Percentiles rank a stretch among this genome's conserved stretches.
phyloP scores from a whole-genome alignment of 2,888 invertebrate genomes.

The Hyalella azteca region DNA sequence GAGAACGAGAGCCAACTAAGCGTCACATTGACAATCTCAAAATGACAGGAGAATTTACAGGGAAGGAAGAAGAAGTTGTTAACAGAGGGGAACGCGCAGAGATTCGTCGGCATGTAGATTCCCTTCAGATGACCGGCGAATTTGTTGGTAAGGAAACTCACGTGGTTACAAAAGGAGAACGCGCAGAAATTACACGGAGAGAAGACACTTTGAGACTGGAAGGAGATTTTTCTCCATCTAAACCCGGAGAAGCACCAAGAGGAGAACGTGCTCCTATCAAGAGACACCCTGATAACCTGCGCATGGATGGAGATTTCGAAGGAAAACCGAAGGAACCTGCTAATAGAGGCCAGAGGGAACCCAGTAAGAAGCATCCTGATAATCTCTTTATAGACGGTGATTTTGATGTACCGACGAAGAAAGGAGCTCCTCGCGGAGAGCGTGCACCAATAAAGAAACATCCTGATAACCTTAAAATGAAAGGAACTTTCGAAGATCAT shows the following conservation, averaged over 20 bases:
- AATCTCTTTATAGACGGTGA: constrained; percentile 63
- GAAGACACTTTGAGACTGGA: constrained; percentile 51
- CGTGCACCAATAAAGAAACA: constrained; percentile 60
- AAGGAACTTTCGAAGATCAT: constrained; percentile 45
- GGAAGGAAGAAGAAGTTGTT: constrained; percentile 41
- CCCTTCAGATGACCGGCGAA: constrained; percentile 42
- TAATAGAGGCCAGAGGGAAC: constrained; percentile 42
- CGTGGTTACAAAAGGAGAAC: constrained; percentile 45
- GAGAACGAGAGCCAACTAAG: constrained; percentile 61
- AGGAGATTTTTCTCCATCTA: constrained; percentile 43
- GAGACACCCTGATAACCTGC: constrained; percentile 54
- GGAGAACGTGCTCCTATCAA: constrained; percentile 45
- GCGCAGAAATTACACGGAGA: constrained; percentile 53
- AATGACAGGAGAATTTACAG: constrained; percentile 43
- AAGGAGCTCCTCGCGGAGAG: constrained; percentile 64
- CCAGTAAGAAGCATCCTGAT: constrained; percentile 59
- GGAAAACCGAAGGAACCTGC: constrained; percentile 54
- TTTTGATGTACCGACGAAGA: constrained; percentile 68
- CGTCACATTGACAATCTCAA: constrained; percentile 47
- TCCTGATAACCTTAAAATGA: constrained; percentile 65
- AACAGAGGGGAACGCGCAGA: constrained; percentile 29
- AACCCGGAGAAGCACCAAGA: constrained; percentile 35
- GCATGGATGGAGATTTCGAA: constrained; percentile 63
- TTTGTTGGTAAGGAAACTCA: constrained; percentile 43
- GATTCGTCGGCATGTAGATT: constrained; percentile 38